Evolutionary conservation across 1,140 invertebrate genomes (phyloP), one percentile per base, ranked within the genome.

Genomic region (Listronotus bonariensis): DNA sequence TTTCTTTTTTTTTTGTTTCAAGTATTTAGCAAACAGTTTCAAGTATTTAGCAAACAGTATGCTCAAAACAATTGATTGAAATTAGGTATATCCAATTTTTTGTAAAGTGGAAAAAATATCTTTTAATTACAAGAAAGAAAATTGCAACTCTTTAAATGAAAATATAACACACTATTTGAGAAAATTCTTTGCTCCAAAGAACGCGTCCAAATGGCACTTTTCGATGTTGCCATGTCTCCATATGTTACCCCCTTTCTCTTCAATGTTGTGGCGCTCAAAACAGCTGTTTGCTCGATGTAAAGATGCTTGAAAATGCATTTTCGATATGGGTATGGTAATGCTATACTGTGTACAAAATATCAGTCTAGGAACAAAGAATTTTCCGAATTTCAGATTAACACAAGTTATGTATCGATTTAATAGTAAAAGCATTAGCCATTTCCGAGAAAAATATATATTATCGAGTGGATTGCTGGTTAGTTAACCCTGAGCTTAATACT

Each of bases 281-380:
- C 32, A 31, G 41, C 20, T 48, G 42, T 64, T 34, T 64, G 61
- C 61, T 64, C 61, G 61, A 56, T 64, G 61, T 64, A 62, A 38
- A 64, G 17, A 26, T 45, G 53, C 52, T 55, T 64, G 61, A 26
- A 12, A 20, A 49, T 60, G 53, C 56, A 48, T 58, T 58, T 58
- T 48, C 56, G 41, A 51, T 60, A 32, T 45, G 38, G 34, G 32
- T 60, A 60, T 60, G 58, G 58, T 60, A 60, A 18, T 60, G 56
- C 56, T 58, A 12, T 9, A 12, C 26, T 46, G 42, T 14, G 11
- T 15, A 34, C 17, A 46, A n/a, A 31, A 20, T 43, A 49, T 48
- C 46, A 40, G 43, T 45, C 61, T 55, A 55, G 73, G 77, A 79
- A 77, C 77, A 80, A 79, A 79, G 78, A 79, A 79, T 79, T 79